Conservation (phyloP, 2,888 invertebrate genomes). For the Leistus spinibarbis region DNA sequence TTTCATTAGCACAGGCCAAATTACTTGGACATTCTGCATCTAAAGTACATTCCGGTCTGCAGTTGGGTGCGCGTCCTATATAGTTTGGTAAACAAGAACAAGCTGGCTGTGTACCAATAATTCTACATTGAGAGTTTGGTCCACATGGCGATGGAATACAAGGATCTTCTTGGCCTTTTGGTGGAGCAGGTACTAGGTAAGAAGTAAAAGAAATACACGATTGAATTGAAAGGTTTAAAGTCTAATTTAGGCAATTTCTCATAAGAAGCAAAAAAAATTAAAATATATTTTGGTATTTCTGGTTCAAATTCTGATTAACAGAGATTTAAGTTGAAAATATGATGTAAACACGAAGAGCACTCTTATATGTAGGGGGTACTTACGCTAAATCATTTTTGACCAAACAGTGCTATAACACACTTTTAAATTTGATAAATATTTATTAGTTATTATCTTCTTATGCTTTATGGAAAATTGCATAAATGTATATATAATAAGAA, state of each 20-base stretch:
- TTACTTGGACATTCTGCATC: constrained; percentile 82
- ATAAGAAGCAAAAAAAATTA: constrained; percentile 11
- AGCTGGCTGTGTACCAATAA: constrained; percentile 81
- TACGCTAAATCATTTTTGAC: too few relatives aligned
- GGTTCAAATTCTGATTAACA: too few relatives aligned
- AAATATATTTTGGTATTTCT: constrained; percentile 4
- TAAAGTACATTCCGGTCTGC: constrained; percentile 81
- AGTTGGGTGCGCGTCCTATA: constrained; percentile 84
- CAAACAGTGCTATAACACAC: too few relatives aligned
- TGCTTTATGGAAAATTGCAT: background rate
- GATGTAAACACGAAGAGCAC: too few relatives aligned
- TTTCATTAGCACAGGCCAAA: constrained; percentile 79
- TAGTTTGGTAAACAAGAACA: constrained; percentile 82
- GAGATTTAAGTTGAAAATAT: too few relatives aligned
- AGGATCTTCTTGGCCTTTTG: constrained; percentile 64
- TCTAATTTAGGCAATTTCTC: background rate
- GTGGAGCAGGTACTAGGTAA: constrained; percentile 54
- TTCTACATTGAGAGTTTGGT: constrained; percentile 80
- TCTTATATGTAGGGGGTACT: too few relatives aligned
- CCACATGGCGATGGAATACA: constrained; percentile 85
- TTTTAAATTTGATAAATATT: too few relatives aligned
- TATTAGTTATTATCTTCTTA: background rate
- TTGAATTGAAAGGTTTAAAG: too few relatives aligned
- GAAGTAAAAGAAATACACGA: background rate
- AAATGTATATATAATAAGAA: constrained; percentile 13